Evolutionary conservation across 2,113 vertebrate species (phyloP), one percentile per base, ranked within the genome.

Genomic region (Platycercus adscitus): DNA sequence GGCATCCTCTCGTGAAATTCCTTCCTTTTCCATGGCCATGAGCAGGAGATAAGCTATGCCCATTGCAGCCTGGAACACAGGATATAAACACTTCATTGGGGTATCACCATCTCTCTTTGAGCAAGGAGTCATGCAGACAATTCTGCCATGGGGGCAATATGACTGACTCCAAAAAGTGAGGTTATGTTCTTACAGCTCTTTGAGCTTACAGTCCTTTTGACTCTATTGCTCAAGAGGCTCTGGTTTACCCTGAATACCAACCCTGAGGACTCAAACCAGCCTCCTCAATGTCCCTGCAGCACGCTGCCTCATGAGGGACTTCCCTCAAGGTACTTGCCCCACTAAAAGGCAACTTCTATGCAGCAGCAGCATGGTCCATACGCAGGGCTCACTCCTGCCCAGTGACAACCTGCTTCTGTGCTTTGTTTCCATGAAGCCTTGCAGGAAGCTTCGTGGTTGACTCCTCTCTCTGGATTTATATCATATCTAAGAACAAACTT

Each of bases 21-120:
- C 99, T 96, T 99, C 99, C 95, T 99, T 99, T 80, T 99, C 98
- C 98, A 99, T 98, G 28, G 99, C 99, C 99, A 99, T 99, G 53
- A 99, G 97, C 26, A 99, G 98, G 75, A 99, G 98, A 56, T 99
- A 98, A 84, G 99, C 99, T 26, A 99, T 99, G 21, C 99, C 99
- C 98, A 99, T 95, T 33, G 99, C 99, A 96, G 99, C 99, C 99
- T 99, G 95, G 24, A 89, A 93, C 17, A 60, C 52, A 79, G 17
- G 23, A 85, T 11, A 46, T 18, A 78, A 72, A 72, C 28, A 56
- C 15, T 73, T 92, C 12, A 88, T 2, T 65, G 69, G 7, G 15
- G 11, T 60, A 41, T 31, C 28, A 47, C 10, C 35, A 29, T 63
- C 13, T 35, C 46, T 19, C 37, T 80, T 55, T 80, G 58, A 88